These are phyloP conservation scores for Lottia gigantea DNA, from an alignment of 2,888 invertebrate species.

Conservation along the genomic window DNA sequence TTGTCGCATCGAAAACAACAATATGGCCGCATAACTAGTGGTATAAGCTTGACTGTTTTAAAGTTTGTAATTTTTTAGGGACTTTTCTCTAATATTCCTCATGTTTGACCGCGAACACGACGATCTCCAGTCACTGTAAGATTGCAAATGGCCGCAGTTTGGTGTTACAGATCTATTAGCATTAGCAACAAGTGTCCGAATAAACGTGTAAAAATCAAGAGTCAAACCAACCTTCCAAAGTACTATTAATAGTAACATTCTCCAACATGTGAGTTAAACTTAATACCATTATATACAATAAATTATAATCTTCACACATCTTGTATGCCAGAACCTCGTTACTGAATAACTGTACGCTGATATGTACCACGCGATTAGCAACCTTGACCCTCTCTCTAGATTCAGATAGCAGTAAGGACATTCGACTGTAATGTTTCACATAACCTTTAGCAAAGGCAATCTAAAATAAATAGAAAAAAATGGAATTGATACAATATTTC, in stretches of 20 bases:
- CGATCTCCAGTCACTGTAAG: no score
- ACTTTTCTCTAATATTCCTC: no score
- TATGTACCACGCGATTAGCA: conserved; percentile 96
- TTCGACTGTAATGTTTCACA: conserved; percentile 94
- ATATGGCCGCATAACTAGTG: no score
- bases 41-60: no score
- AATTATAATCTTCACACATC: conserved; percentile 89
- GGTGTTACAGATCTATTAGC: no score
- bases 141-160: no score
- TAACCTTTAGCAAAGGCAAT: conserved; percentile 93
- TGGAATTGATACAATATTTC: no score
- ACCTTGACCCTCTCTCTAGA: conserved; percentile 71
- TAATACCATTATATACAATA: conserved; percentile 92
- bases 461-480: conserved; percentile 63
- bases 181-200: neutral
- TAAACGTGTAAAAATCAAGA: neutral
- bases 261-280: conserved; percentile 93
- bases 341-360: conserved; percentile 94
- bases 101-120: no score
- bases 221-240: conserved; percentile 81
- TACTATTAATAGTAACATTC: conserved; percentile 87
- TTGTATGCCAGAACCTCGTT: conserved; percentile 90
- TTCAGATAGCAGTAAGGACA: conserved; percentile 82
- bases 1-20: no score
- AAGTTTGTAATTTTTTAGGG: no score